Conservation (phyloP, 1,140 invertebrate species). For the Hyles vespertilio region DNA sequence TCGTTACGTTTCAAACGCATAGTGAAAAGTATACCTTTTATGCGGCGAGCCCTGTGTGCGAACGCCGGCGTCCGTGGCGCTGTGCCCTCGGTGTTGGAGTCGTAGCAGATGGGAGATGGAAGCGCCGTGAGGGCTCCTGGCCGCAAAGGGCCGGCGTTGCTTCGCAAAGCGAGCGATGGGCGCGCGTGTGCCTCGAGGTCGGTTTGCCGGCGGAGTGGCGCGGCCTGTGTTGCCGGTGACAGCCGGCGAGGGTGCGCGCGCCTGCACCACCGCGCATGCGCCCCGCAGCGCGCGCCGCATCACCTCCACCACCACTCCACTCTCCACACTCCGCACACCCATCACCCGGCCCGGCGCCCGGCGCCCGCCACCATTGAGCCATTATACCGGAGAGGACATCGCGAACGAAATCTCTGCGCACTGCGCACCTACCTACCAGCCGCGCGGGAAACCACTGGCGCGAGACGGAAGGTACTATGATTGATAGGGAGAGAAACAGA, state of each 20-base stretch:
- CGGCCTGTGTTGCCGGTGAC: slow-evolving; percentile 27
- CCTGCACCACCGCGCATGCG: slow-evolving; percentile 58
- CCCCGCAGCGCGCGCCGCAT: slow-evolving; percentile 36
- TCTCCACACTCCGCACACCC: no score
- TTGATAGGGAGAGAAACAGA: no score
- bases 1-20: slow-evolving; percentile 20
- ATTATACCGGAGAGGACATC: no score
- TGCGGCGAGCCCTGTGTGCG: slow-evolving; percentile 55
- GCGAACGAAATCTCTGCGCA: no score
- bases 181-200: slow-evolving; percentile 59
- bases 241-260: slow-evolving; percentile 54
- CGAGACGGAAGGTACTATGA: no score
- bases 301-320: not conserved
- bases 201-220: slow-evolving; percentile 64
- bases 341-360: no score
- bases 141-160: slow-evolving; percentile 66
- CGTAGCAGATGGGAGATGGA: slow-evolving; percentile 39
- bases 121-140: slow-evolving; percentile 65
- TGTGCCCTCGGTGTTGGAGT: slow-evolving; percentile 43
- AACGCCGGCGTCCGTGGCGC: slow-evolving; percentile 60
- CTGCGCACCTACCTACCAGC: no score
- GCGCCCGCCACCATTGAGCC: no score
- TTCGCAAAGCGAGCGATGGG: slow-evolving; percentile 54
- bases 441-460: no score
- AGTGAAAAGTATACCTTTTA: slow-evolving; percentile 53